phyloP scores from a whole-genome alignment of 1,140 invertebrate species.

The Brachionus sp. region DNA sequence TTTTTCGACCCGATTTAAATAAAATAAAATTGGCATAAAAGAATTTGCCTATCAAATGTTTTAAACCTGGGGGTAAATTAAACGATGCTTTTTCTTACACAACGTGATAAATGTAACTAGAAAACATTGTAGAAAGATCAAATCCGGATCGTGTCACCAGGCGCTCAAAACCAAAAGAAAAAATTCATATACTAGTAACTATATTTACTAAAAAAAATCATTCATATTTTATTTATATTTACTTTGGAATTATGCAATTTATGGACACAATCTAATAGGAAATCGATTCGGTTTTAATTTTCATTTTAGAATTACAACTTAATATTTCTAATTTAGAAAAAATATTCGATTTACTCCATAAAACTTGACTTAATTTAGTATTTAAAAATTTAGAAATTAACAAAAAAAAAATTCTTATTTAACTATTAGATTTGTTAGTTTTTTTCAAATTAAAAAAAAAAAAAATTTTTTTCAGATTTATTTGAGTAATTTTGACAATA shows the following conservation, averaged over 20 bases:
- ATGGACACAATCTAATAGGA: neutral
- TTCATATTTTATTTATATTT: neutral
- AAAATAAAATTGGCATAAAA: neutral
- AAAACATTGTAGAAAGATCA: neutral
- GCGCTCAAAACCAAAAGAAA: neutral
- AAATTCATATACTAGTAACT: neutral
- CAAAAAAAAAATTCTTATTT: too few relatives aligned
- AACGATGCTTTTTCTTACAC: neutral
- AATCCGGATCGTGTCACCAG: neutral
- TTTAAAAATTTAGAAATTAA: too few relatives aligned
- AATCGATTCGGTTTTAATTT: neutral
- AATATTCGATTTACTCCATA: too few relatives aligned
- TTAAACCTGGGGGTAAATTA: neutral
- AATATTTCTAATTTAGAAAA: too few relatives aligned
- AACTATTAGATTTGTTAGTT: too few relatives aligned
- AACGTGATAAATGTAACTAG: neutral
- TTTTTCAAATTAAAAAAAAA: too few relatives aligned
- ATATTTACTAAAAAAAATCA: neutral
- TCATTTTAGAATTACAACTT: neutral
- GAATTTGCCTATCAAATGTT: neutral
- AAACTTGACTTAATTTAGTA: too few relatives aligned
- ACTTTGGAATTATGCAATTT: neutral
- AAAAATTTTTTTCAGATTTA: too few relatives aligned
- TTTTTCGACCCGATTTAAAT: neutral
- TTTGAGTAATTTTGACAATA: too few relatives aligned